Evolutionary conservation across 2,797 vertebrate genomes (phyloP).

Genomic region (Galago senegalensis): DNA sequence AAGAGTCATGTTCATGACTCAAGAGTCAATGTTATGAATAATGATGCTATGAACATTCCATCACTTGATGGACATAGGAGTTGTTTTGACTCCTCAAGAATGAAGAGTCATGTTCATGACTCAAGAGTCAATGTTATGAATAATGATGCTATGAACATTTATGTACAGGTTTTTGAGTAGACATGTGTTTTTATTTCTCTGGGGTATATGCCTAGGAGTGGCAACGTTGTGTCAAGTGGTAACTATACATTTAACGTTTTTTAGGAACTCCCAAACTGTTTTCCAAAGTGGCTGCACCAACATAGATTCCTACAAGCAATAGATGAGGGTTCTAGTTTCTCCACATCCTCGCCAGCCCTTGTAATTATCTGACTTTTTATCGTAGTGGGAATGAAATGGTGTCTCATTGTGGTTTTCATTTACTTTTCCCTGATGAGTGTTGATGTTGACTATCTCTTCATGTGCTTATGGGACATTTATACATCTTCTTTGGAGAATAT

Average conservation of each 20-base stretch:
- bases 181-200: constrained; percentile 12
- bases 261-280: neutral
- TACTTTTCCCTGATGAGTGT: neutral
- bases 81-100: no score
- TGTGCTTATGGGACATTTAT: neutral
- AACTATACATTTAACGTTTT: neutral
- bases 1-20: no score
- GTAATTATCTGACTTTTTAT: constrained; percentile 1
- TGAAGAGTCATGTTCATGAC: no score
- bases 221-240: neutral
- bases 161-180: neutral
- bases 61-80: no score
- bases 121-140: neutral
- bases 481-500: constrained; percentile 3
- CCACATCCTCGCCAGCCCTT: neutral
- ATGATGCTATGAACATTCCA: neutral
- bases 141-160: neutral
- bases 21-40: neutral
- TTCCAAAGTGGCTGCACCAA: neutral
- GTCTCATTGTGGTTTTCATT: constrained; percentile 7
- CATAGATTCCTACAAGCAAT: neutral
- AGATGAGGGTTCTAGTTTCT: neutral
- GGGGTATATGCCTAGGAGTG: neutral
- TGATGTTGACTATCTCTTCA: neutral
- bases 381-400: neutral